Evolutionary conservation across 2,888 invertebrate genomes (phyloP), one percentile per base, ranked within the genome.

Genomic region (Platycheirus albimanus): DNA sequence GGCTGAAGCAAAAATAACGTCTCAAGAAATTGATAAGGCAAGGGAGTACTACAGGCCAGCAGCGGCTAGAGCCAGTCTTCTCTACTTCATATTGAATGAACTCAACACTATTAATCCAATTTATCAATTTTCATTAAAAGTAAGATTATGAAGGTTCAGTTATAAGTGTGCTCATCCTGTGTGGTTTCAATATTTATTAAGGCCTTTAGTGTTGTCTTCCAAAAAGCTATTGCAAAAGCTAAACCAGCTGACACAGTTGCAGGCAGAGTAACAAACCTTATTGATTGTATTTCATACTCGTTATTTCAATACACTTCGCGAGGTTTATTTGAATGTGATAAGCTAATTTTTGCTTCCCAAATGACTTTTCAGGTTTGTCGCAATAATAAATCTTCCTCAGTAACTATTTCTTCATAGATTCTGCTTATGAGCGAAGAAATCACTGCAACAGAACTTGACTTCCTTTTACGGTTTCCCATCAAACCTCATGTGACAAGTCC

Each of bases 161-260:
- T n/a, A n/a, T n/a, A n/a, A n/a, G n/a, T n/a, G n/a, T n/a, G n/a
- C n/a, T n/a, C n/a, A n/a, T n/a, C n/a, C n/a, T n/a, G n/a, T n/a
- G n/a, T n/a, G n/a, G n/a, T n/a, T n/a, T n/a, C n/a, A n/a, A 15
- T n/a, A 1, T 15, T 28, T 58, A 1, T 54, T 33, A 20, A 97
- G 96, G 98, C 98, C 1, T 98, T 98, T 91, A 97, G 97, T 90
- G 97, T 98, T n/a, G 98, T 98, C 30, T 98, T 98, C 90, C 97
- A 98, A 92, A 98, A 98, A 89, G 98, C 98, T 15, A 98, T 99
- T 88, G 95, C 96, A 49, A 94, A 94, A 88, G 97, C 98, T 0
- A 95, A 96, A 85, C 94, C 95, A 0, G 94, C 96, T 0, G 94
- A 95, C 15, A 95, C 95, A 85, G 96, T 98, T 0, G 92, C 93